A percentile compares a stretch with the other conserved stretches of the same genome.
Evolutionary conservation across 2,888 invertebrate genomes (phyloP).

Genomic region (Drosophila siamana): DNA sequence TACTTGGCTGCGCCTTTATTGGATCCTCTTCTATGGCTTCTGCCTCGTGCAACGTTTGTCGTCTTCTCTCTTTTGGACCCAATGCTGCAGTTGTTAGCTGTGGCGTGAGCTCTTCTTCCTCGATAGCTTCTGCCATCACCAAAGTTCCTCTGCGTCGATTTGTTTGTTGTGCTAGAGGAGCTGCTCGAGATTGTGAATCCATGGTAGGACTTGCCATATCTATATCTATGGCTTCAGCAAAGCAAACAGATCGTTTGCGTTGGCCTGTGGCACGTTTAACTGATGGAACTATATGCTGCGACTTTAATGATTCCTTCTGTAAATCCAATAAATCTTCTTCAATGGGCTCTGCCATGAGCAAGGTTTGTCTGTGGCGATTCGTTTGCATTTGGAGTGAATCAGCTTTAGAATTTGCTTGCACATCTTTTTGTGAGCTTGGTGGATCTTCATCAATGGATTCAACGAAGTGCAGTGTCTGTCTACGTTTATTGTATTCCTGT

Average conservation of each 20-base stretch:
- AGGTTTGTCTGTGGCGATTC: background rate
- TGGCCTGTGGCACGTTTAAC: background rate
- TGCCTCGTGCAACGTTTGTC: background rate
- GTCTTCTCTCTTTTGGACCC: background rate
- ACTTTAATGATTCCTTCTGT: background rate
- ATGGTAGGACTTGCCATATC: background rate
- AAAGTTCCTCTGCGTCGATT: background rate
- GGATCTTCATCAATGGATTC: background rate
- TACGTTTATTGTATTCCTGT: background rate
- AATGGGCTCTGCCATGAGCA: background rate
- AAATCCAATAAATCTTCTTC: background rate
- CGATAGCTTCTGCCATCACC: slow-evolving; percentile 9
- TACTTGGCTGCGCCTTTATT: background rate
- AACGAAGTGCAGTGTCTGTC: background rate
- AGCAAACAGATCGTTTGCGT: background rate
- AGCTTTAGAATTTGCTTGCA: background rate
- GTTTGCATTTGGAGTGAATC: background rate
- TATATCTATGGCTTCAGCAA: background rate
- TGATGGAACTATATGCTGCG: background rate
- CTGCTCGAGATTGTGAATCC: background rate
- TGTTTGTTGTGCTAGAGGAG: background rate
- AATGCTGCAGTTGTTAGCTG: background rate
- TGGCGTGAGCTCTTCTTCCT: background rate
- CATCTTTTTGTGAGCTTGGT: background rate
- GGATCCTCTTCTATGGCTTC: slow-evolving; percentile 1